These are phyloP conservation scores for Regulus satrapa DNA, from an alignment of 2,113 vertebrate genomes.

Conservation along the genomic window DNA sequence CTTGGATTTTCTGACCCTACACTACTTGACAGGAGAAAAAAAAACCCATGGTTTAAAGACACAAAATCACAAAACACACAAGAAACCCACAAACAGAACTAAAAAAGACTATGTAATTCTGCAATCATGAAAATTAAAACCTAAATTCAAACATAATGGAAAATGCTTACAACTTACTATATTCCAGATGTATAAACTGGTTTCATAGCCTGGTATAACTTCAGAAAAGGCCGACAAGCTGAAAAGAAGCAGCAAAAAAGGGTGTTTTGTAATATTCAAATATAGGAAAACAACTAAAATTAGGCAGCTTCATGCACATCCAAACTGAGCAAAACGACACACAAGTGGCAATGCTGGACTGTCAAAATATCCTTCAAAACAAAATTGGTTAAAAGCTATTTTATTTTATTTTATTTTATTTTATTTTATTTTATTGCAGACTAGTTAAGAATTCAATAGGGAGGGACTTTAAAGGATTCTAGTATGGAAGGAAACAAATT, in stretches of 20 bases:
- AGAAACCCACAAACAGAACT: not conserved
- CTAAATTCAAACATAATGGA: not conserved
- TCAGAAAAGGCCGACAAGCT: conserved; percentile 90
- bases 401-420: not conserved
- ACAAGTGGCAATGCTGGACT: not conserved
- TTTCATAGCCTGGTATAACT: conserved; percentile 94
- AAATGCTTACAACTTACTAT: conserved; percentile 82
- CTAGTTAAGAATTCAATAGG: not conserved
- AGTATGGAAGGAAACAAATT: not conserved
- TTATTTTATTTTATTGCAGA: not conserved
- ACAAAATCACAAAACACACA: not conserved
- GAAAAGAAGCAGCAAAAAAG: conserved; percentile 34
- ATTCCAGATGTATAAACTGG: conserved; percentile 90
- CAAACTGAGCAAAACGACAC: not conserved
- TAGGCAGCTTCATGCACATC: not conserved
- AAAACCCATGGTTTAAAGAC: not conserved
- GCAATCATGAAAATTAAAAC: not conserved
- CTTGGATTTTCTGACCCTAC: conserved; percentile 80
- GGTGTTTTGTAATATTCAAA: not conserved
- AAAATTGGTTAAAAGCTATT: not conserved
- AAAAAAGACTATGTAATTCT: not conserved
- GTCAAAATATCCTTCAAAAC: not conserved
- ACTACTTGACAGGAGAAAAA: conserved; percentile 70
- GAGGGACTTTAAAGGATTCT: not conserved
- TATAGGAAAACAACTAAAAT: not conserved